These are phyloP conservation scores for Paraescarpia echinospica DNA, from an alignment of 1,140 invertebrate species.

Conservation along the genomic window DNA sequence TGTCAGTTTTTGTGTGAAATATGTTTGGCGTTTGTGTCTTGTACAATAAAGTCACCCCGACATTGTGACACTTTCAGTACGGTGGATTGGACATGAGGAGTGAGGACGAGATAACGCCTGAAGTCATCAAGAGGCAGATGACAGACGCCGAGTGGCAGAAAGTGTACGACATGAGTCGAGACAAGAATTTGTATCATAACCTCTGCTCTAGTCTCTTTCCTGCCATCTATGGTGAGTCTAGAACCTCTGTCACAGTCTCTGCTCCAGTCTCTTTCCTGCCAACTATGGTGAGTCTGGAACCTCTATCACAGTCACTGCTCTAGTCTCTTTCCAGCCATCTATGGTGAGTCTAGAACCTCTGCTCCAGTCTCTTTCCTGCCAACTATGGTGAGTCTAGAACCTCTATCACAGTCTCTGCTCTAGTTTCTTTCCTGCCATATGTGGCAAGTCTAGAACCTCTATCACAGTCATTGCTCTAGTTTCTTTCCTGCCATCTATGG, in stretches of 20 bases:
- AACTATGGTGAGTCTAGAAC: too few species aligned
- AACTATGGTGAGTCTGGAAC: conserved; percentile 84
- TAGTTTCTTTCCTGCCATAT: not conserved
- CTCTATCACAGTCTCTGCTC: too few species aligned
- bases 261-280: conserved; percentile 90
- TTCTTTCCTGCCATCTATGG: too few species aligned
- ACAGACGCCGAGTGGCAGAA: conserved; percentile 92
- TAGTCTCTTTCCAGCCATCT: not conserved
- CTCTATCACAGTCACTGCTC: too few species aligned
- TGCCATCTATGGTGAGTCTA: conserved; percentile 80
- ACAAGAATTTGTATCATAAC: conserved; percentile 90
- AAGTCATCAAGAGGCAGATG: conserved; percentile 92
- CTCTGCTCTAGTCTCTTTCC: conserved; percentile 92
- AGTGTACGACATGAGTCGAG: conserved; percentile 95
- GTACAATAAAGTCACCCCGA: too few species aligned
- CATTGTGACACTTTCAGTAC: conserved; percentile 54
- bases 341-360: not conserved
- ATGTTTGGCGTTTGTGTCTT: too few species aligned
- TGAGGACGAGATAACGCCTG: conserved; percentile 69
- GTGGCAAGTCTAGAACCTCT: too few species aligned
- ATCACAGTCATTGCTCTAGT: too few species aligned
- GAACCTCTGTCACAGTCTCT: conserved; percentile 89
- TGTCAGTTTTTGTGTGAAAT: not conserved
- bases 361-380: too few species aligned
- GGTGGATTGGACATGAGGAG: conserved; percentile 55